Evolutionary conservation across 1,140 invertebrate genomes (phyloP), one percentile per base, ranked within the genome.

Genomic region (Idris sp.): DNA sequence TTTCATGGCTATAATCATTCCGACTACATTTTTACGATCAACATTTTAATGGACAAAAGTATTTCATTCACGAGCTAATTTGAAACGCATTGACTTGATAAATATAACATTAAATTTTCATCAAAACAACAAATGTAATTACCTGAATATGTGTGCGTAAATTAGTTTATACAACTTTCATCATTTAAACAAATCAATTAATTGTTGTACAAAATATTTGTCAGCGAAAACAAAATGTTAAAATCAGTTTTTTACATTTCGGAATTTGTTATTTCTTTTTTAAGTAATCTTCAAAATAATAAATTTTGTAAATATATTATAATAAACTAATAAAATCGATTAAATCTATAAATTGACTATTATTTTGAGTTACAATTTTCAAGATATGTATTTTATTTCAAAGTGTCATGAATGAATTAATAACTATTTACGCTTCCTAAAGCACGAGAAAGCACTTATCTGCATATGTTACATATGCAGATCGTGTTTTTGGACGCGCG

Each of bases 401-500:
- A 49, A 67, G 25, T 25, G 35, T 36, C 65, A 69, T 69, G 65
- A 69, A 69, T 59, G 35, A 59, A 69, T 69, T 69, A 69, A 59
- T 58, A 69, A 69, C 65, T 51, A 69, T 69, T 69, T 69, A 69
- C 65, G 44, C 65, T 59, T 51, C 53, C 65, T 35, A 69, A 69
- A 69, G 65, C 65, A 69, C 54, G 54, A 31, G 65, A 69, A 53
- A 69, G 65, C 65, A 69, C 54, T 69, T 69, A 69, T 69, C 53
- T 69, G 46, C 65, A 69, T 69, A 69, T 51, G 65, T 59, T 53
- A 51, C 65, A 59, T 59, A 69, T 69, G 65, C 54, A 69, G 56
- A 71, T 71, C 22, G 16, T 71, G 67, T 61, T 71, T 71, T 71
- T 56, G 56, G 19, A 69, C 54, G 22, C 41, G 18, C 15, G 15